These are phyloP conservation scores for Hipposideros larvatus DNA, from an alignment of 2,797 vertebrate genomes.

Conservation along the genomic window DNA sequence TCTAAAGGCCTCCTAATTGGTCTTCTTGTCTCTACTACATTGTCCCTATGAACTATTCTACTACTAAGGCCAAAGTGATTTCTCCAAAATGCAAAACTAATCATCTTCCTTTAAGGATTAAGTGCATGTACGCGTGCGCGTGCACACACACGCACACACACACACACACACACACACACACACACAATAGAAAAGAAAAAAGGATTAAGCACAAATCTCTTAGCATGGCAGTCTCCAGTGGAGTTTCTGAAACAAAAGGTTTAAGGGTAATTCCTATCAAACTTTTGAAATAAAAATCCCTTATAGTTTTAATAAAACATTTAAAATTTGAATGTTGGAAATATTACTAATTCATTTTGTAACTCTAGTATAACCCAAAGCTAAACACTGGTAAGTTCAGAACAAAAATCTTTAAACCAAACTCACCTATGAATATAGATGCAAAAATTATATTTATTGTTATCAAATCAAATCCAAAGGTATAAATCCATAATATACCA, in stretches of 20 bases:
- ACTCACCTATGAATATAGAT: neutral
- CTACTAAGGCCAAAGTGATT: neutral
- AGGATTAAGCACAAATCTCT: neutral
- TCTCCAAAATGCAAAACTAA: neutral
- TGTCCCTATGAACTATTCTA: neutral
- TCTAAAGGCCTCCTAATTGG: neutral
- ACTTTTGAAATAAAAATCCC: neutral
- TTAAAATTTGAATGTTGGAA: neutral
- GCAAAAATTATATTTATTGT: neutral
- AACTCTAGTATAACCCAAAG: neutral
- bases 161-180: no score
- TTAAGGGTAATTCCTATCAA: neutral
- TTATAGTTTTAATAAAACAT: neutral
- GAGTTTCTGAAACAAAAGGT: neutral
- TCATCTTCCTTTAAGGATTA: neutral
- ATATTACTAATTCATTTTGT: conserved; percentile 33
- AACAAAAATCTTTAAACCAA: conserved; percentile 1
- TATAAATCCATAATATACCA: neutral
- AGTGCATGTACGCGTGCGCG: no score
- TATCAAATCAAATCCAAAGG: neutral
- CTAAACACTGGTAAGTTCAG: neutral
- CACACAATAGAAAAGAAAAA: no score
- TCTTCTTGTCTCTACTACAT: neutral
- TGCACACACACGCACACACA: no score
- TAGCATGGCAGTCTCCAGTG: neutral